Conservation (phyloP, 2,113 vertebrate genomes). For the Pollachius pollachius region DNA sequence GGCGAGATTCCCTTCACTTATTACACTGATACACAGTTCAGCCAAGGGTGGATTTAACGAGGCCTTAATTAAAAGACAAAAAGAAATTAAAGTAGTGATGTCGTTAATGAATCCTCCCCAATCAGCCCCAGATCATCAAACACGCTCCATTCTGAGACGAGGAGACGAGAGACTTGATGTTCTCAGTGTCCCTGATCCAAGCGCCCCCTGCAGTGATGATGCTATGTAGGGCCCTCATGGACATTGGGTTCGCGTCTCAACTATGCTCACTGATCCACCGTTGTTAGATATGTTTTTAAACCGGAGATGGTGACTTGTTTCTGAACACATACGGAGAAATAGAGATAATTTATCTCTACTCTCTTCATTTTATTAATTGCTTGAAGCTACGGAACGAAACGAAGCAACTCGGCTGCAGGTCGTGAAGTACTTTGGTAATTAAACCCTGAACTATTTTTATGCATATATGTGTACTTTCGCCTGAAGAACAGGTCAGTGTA, state of each 20-base stretch:
- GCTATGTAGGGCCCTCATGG: conserved; percentile 4
- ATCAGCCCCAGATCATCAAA: conserved; percentile 38
- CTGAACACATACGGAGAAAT: no score
- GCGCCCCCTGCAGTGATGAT: conserved; percentile 39
- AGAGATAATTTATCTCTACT: no score
- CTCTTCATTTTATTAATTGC: no score
- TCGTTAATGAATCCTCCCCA: conserved; percentile 60
- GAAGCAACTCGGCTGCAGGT: no score
- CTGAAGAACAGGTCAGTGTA: no score
- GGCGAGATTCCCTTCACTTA: conserved; percentile 57
- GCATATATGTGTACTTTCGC: no score
- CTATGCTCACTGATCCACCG: conserved; percentile 31
- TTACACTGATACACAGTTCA: conserved; percentile 57
- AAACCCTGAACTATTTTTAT: no score
- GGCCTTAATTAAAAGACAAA: conserved; percentile 74
- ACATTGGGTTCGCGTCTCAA: conserved; percentile 23
- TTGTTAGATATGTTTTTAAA: no score
- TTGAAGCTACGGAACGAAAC: no score
- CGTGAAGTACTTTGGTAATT: no score
- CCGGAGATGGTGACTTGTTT: no score
- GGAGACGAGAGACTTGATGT: conserved; percentile 30
- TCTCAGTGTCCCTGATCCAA: conserved; percentile 33
- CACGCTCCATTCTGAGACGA: not conserved
- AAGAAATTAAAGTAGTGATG: conserved; percentile 55
- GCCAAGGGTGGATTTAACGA: conserved; percentile 62